phyloP scores from a whole-genome alignment of 2,888 invertebrate species.

The Lepidocyrtinus sp. region DNA sequence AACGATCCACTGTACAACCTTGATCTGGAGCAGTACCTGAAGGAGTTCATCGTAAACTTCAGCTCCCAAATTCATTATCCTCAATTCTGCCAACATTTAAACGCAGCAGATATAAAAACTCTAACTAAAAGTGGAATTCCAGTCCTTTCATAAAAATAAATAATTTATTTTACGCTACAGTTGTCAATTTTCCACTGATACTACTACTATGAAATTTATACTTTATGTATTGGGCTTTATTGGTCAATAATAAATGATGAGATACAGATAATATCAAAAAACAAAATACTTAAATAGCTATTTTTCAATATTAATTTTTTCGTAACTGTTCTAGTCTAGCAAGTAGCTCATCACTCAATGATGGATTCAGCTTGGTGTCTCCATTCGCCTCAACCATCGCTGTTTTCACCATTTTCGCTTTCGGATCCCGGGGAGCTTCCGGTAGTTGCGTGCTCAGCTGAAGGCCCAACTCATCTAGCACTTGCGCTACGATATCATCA shows the following conservation, averaged over 20 bases:
- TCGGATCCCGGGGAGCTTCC: slow-evolving; percentile 72
- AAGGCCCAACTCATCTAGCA: slow-evolving; percentile 78
- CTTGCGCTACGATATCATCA: slow-evolving; percentile 75
- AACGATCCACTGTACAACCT: slow-evolving; percentile 79
- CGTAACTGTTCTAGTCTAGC: slow-evolving; percentile 75
- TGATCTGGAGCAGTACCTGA: slow-evolving; percentile 78
- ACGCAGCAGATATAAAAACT: slow-evolving; percentile 75
- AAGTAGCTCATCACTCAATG: slow-evolving; percentile 77
- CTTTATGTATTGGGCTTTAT: no score
- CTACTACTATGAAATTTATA: no score
- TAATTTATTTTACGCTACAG: no score
- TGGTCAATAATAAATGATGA: no score
- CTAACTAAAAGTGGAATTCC: slow-evolving; percentile 71
- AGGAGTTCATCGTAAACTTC: slow-evolving; percentile 78
- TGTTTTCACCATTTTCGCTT: not conserved
- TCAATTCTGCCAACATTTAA: slow-evolving; percentile 78
- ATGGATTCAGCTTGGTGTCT: slow-evolving; percentile 61
- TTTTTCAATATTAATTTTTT: no score
- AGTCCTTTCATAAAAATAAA: slow-evolving; percentile 30
- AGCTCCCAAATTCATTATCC: slow-evolving; percentile 78
- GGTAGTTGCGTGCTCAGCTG: slow-evolving; percentile 76
- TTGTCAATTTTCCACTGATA: no score
- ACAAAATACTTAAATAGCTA: no score
- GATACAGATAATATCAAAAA: no score
- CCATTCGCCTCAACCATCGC: not conserved